Percentiles rank a stretch among this genome's conserved stretches.
phyloP scores from a whole-genome alignment of 35 echinoderm and acorn worm species.

The Apostichopus japonicus region DNA sequence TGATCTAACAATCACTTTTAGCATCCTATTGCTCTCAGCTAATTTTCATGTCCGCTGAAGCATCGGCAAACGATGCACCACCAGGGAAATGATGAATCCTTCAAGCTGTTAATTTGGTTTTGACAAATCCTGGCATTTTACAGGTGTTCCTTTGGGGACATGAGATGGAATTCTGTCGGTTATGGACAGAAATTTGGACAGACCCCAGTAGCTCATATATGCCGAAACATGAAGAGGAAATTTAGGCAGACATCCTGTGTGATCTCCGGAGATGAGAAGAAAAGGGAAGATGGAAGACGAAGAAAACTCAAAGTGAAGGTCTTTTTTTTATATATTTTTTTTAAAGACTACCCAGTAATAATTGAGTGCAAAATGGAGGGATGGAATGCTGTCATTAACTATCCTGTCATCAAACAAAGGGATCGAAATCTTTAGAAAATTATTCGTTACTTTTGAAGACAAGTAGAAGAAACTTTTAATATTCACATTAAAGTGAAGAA shows the following conservation, averaged over 20 bases:
- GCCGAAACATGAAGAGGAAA: neutral
- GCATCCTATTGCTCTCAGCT: neutral
- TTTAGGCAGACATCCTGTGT: neutral
- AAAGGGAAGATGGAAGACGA: neutral
- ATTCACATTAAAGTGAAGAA: too few relatives aligned
- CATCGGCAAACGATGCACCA: neutral
- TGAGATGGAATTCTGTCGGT: neutral
- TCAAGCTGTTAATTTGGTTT: neutral
- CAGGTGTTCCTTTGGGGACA: neutral
- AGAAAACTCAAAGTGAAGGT: neutral
- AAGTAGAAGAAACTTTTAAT: too few relatives aligned
- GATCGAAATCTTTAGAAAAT: too few relatives aligned
- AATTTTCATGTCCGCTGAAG: neutral
- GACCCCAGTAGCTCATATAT: neutral
- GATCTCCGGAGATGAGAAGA: neutral
- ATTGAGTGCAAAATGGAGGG: too few relatives aligned
- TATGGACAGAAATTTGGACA: neutral
- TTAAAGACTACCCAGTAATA: neutral
- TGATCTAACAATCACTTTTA: neutral
- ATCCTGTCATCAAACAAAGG: too few relatives aligned
- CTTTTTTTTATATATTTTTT: neutral
- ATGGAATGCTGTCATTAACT: too few relatives aligned
- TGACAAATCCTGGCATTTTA: neutral
- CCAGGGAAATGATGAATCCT: neutral
- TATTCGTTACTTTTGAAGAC: too few relatives aligned